Conservation (phyloP, 2,797 vertebrate genomes). For the Enteromius radiatus region DNA sequence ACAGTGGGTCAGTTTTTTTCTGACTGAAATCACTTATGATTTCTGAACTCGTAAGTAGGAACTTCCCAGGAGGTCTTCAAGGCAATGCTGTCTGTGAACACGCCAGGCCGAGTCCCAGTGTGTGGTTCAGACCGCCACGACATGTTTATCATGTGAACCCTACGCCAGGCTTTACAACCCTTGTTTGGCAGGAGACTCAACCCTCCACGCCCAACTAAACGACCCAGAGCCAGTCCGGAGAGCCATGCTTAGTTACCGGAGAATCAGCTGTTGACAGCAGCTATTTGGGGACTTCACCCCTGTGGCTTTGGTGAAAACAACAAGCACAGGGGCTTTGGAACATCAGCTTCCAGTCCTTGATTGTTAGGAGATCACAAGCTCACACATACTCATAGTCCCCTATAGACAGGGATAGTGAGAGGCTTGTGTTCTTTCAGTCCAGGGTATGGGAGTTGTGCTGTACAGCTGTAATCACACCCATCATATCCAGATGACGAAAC, state of each 20-base stretch:
- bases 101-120: slow-evolving; percentile 25
- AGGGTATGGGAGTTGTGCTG: slow-evolving; percentile 31
- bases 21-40: slow-evolving; percentile 8
- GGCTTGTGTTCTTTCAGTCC: slow-evolving; percentile 2
- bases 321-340: slow-evolving; percentile 30
- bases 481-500: slow-evolving; percentile 23
- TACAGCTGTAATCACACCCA: slow-evolving; percentile 50
- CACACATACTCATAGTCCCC: neutral
- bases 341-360: slow-evolving; percentile 23
- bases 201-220: slow-evolving; percentile 51
- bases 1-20: neutral
- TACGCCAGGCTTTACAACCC: slow-evolving; percentile 54
- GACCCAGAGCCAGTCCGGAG: slow-evolving; percentile 36
- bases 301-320: slow-evolving; percentile 47
- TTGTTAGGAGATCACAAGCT: slow-evolving; percentile 26
- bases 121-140: slow-evolving; percentile 54
- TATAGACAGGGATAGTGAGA: neutral
- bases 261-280: slow-evolving; percentile 58
- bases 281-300: slow-evolving; percentile 55
- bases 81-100: slow-evolving; percentile 11
- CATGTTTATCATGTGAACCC: slow-evolving; percentile 55
- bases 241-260: slow-evolving; percentile 54
- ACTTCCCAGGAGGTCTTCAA: slow-evolving; percentile 9
- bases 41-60: slow-evolving; percentile 6
- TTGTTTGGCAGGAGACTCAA: slow-evolving; percentile 53